Evolutionary conservation across 1,140 invertebrate species (phyloP).

Genomic region (Cydia splendana): DNA sequence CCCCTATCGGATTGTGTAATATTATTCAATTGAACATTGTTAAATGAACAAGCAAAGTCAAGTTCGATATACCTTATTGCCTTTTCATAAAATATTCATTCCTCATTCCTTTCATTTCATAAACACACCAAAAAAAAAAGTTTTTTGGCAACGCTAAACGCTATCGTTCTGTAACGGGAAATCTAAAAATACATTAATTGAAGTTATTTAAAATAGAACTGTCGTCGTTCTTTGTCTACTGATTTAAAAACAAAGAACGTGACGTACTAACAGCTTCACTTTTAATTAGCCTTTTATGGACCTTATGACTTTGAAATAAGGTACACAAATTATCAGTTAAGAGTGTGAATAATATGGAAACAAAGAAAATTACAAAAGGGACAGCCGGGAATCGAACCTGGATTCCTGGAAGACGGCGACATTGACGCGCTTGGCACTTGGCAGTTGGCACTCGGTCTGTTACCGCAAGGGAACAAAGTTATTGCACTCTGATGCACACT

Average conservation of each 20-base stretch:
- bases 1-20: too few relatives aligned
- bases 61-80: neutral
- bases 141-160: neutral
- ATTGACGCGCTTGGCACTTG: slow-evolving; percentile 18
- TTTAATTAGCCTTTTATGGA: too few relatives aligned
- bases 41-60: too few relatives aligned
- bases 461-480: neutral
- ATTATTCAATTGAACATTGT: too few relatives aligned
- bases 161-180: neutral
- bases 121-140: neutral
- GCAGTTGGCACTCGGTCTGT: neutral
- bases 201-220: neutral
- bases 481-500: neutral
- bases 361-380: neutral
- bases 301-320: too few relatives aligned
- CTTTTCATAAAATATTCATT: neutral
- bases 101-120: too few relatives aligned
- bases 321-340: too few relatives aligned
- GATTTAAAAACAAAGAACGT: slow-evolving; percentile 7
- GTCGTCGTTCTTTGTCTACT: neutral
- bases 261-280: neutral
- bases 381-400: neutral
- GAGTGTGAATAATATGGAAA: neutral
- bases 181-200: neutral
- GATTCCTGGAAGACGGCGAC: slow-evolving; percentile 24